Evolutionary conservation across 2,797 vertebrate species (phyloP), one percentile per base, ranked within the genome.

Genomic region (Rhinogobio ventralis): DNA sequence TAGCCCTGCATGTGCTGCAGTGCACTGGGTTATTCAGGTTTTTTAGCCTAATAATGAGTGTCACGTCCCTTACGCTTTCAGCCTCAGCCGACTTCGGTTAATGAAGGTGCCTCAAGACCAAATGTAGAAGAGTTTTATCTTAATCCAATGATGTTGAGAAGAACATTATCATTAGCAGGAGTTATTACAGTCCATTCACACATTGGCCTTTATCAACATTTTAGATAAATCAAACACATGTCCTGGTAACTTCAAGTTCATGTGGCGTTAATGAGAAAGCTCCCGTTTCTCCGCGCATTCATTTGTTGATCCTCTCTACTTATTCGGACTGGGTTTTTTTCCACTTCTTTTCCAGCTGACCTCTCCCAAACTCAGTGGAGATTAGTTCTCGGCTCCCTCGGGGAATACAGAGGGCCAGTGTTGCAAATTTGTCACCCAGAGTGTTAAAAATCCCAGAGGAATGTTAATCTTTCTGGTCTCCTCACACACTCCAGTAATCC

Each of bases 391-490:
- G 36, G 79, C 81, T 76, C 84, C 78, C 78, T 85, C 74, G 82
- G 90, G 90, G 91, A 92, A 92, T 91, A 94, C 90, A 93, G 92
- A 88, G 93, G 90, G 89, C 89, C 92, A 92, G 91, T 93, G 94
- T 93, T 94, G 93, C 94, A 95, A 94, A 96, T 95, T 93, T 95
- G 93, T 96, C 95, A 71, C 95, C 94, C 93, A 91, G 93, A 93
- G 95, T 96, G 95, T 96, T 95, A 95, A 95, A 95, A 96, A 95
- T 94, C 95, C 92, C 93, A 82, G 85, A 91, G 94, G 96, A 96
- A 96, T 96, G 94, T 95, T 96, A 96, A 96, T 96, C 95, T 94
- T 90, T 67, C 86, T 85, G 86, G 90, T 90, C 86, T 89, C 87
- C 88, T 84, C 89, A 84, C 91, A 92, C 92, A 92, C 92, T 93